Evolutionary conservation across 2,113 vertebrate species (phyloP), one percentile per base, ranked within the genome.

Genomic region (Microcebus jonahi): DNA sequence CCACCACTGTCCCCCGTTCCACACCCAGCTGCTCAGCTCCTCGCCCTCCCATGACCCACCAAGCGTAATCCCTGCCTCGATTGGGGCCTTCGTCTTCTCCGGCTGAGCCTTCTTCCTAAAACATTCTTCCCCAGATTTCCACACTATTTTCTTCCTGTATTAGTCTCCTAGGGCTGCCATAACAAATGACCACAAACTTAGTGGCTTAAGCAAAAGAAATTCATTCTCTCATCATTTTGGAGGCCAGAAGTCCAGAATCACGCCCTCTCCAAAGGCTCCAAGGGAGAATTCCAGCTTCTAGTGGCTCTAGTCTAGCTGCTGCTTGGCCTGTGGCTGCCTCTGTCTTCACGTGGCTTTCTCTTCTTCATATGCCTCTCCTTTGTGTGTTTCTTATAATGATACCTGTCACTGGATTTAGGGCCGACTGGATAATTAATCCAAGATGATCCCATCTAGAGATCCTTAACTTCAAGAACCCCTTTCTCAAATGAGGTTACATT

Each of bases 1-100:
- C 79, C 8, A 12, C 27, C 23, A 12, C 45, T 18, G 57, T 39
- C 27, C 45, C 45, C 27, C 0, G 1, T 50, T 57, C 61, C 34
- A 0, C 2, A 39, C 48, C n/a, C 39, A 5, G 31, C 48, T 48
- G 65, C 73, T 65, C 8, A 0, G 45, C 14, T 34, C 48, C 42
- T 77, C 25, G 14, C n/a, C 21, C 1, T 31, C n/a, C 5, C 11
- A 1, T n/a, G 29, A 61, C 27, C 34, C 48, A 20, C 45, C 45
- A 14, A 13, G 23, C 6, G 0, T 8, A 11, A 25, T 39, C 34
- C 17, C 45, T 45, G 21, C 34, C 36, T 55, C 53, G 42, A 42
- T 42, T 1, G 17, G 61, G 57, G 70, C 31, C 61, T 70, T 85
- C 25, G 36, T 90, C 85, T 42, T 13, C 10, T 14, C 39, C 8